Base-by-base conservation (phyloP, 2,113 vertebrate species). In the Microtus richardsoni region DNA sequence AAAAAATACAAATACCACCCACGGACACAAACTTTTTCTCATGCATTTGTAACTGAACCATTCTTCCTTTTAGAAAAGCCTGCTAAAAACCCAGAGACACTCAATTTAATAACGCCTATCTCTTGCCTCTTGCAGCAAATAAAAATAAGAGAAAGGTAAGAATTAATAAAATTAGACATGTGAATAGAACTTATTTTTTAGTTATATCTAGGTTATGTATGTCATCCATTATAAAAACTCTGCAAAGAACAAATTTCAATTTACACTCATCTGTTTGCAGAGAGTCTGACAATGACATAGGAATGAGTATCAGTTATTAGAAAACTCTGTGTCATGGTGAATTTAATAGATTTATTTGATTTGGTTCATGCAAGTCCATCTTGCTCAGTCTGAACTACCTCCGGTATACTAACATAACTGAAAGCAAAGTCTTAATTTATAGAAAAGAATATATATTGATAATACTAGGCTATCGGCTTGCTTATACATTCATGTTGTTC, bases 1-100 rank as follows among this genome's bases (percentile, higher is more conserved):
- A 96, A 95, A 96, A 95, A 97, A 95, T 96, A 95, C 91, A 96
- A 95, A 96, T 96, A 97, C 68, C 80, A 95, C 84, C 89, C 80
- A 92, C 84, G 33, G 60, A 86, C 75, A 95, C 84, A 94, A 82
- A 79, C 64, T 60, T 92, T 58, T 91, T 33, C 64, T 64, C 60
- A 14, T 91, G 74, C 33, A 85, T 93, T 94, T 96, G 66, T 84
- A 94, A 95, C 87, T 36, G 68, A 94, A 41, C 44, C 71, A 82
- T 66, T 78, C 28, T 95, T 94, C 44, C 82, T 80, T 86, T 91
- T 96, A 89, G 70, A 80, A 95, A 96, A 83, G 58, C 17, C 14
- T 91, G n/a, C 39, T 93, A 39, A 86, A 64, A 58, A 94, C 54
- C 52, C 93, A 44, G 17, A 73, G 21, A 70, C 21, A 89, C 3